Base-by-base conservation (phyloP, 2,888 invertebrate species). In the Lycia hirtaria region DNA sequence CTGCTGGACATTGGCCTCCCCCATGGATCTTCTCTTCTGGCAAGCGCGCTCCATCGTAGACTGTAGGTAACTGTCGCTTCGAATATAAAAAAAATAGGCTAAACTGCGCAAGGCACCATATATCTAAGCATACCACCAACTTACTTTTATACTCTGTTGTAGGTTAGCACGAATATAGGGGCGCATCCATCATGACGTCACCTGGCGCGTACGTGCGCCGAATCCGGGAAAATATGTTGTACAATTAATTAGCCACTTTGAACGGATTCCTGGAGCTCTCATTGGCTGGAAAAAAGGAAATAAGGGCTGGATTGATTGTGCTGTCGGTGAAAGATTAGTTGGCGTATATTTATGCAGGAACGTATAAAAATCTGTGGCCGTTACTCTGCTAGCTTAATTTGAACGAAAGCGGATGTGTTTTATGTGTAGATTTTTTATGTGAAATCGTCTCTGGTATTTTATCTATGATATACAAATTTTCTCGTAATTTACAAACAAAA, bases 221-320 rank as follows among this genome's bases (percentile, higher is more conserved):
- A 73, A 76, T 85, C 37, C 43, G 66, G 73, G 66, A 72, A 78
- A 83, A 85, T 85, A 85, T 85, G 80, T 77, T 77, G 73, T 72
- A 75, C 85, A 82, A 87, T 87, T 87, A 87, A 87, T 88, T 84
- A 85, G 79, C 75, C 74, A 83, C 82, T 85, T 83, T 79, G 78
- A 80, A 85, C 81, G 85, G 85, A 83, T 85, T 81, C 76, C 72
- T 75, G 72, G 68, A 72, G 76, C 71, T 75, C 79, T 81, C 83
- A 86, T 85, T 84, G 83, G 81, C 73, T 80, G 80, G 82, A 81
- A 83, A 84, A 85, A 83, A 80, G 78, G 78, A 32, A 47, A 43
- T 50, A 51, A 71, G 66, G 73, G 67, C 66, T 64, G 74, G 77
- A 85, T 85, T 80, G 83, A 85, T 85, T 82, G 83, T 80, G 69